A percentile compares a stretch with the other conserved stretches of the same genome.
These are phyloP conservation scores for Ophraella communa DNA, from an alignment of 2,888 invertebrate genomes.

Conservation along the genomic window DNA sequence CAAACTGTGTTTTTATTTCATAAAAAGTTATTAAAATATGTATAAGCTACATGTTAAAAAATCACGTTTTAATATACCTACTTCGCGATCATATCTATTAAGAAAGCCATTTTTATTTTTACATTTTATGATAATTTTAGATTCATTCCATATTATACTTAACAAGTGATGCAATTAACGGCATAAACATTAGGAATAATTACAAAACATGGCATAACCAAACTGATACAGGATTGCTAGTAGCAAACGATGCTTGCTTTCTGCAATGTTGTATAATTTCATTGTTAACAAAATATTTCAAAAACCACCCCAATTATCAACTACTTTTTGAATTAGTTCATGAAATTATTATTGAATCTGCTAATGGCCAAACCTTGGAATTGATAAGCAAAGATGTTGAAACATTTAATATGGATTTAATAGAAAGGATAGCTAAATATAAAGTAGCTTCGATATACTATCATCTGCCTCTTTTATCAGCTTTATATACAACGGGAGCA, in stretches of 20 bases:
- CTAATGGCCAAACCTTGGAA: slow-evolving; percentile 6
- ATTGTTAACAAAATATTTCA: slow-evolving; percentile 13
- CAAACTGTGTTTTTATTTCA: too few relatives aligned
- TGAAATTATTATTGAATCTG: background rate
- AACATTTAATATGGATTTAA: slow-evolving; percentile 1
- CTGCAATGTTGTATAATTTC: slow-evolving; percentile 11
- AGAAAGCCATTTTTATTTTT: too few relatives aligned
- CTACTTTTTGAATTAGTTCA: slow-evolving; percentile 11
- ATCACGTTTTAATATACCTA: too few relatives aligned
- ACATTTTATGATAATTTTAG: too few relatives aligned
- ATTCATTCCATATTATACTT: slow-evolving; percentile 3
- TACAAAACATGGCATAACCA: slow-evolving; percentile 6
- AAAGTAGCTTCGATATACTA: slow-evolving; percentile 3
- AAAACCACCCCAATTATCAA: slow-evolving; percentile 1
- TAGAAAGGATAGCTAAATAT: slow-evolving; percentile 12
- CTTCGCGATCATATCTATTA: too few relatives aligned
- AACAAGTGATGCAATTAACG: slow-evolving; percentile 1
- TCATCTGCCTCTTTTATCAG: slow-evolving; percentile 6
- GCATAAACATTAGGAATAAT: background rate
- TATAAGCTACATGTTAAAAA: too few relatives aligned
- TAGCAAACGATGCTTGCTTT: slow-evolving; percentile 9
- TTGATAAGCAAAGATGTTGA: slow-evolving; percentile 1
- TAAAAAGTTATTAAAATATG: too few relatives aligned
- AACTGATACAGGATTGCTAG: background rate
- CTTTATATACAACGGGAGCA: slow-evolving; percentile 2